Evolutionary conservation across 2,797 vertebrate genomes (phyloP), one percentile per base, ranked within the genome.

Genomic region (Nannoperca obscura): DNA sequence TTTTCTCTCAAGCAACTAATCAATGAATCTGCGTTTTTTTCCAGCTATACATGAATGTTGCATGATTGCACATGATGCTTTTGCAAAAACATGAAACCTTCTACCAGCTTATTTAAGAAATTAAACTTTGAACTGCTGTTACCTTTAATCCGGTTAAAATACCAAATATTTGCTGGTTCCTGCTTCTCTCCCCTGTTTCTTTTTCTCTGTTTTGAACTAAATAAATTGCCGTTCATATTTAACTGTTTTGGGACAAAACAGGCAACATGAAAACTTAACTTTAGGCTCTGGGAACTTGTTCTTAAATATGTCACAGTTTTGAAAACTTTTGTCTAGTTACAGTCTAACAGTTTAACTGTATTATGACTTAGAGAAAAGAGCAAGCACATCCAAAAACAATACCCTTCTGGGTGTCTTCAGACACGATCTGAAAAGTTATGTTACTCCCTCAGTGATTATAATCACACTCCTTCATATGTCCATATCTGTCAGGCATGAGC

Each of bases 361-460:
- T 68, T 58, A 24, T 36, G 13, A 57, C 61, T 8, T 12, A 7
- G 12, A 36, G 8, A 55, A 40, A 58, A 40, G 30, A 65, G 42
- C 1, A 58, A 46, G 49, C 46, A 17, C 24, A 42, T 50, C 66
- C 52, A 71, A 80, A 67, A 78, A 20, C 10, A 60, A 71, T 17
- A 38, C 32, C 15, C 67, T 61, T 57, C 42, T 59, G 34, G 65
- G 47, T 69, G 47, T 62, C 46, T 64, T 72, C 68, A 82, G 64
- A 71, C 85, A 83, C n/a, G 83, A 88, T 78, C 70, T 58, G 60
- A 89, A 82, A 88, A 79, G 89, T 82, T 54, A 22, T 46, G 78
- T 40, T 61, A 38, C 68, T 80, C 61, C 59, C 54, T 59, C 55
- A 2, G 53, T 55, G 70, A 87, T 88, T 79, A 76, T 68, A 91